Percentiles rank a stretch among this genome's conserved stretches.
Conservation (phyloP, 2,797 vertebrate genomes). For the Smutsia temminckii region DNA sequence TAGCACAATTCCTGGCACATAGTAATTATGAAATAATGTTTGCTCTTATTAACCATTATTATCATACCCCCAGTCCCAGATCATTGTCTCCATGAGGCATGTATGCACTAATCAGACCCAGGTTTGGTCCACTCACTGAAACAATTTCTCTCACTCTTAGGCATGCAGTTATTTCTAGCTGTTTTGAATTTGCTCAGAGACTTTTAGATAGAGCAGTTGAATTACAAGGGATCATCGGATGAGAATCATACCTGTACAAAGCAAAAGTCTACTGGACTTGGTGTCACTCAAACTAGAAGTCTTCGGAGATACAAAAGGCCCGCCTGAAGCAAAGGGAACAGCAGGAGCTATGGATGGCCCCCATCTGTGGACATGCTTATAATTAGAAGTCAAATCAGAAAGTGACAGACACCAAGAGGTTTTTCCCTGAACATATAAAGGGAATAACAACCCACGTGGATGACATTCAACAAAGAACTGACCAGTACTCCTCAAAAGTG, state of each 20-base stretch:
- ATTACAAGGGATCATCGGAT: not conserved
- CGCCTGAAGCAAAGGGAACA: not conserved
- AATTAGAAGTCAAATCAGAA: not conserved
- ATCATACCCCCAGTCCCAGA: not conserved
- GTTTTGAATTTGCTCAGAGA: constrained; percentile 41
- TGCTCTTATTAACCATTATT: constrained; percentile 29
- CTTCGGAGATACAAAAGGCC: not conserved
- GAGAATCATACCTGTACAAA: not conserved
- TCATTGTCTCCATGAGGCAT: constrained; percentile 36
- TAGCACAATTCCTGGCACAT: not conserved
- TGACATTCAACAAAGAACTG: not conserved
- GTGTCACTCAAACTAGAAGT: not conserved
- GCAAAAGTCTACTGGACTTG: not conserved
- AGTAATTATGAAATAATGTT: constrained; percentile 41
- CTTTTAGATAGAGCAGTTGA: not conserved
- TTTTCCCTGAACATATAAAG: not conserved
- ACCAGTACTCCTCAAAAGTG: not conserved
- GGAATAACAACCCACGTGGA: not conserved
- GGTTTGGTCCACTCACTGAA: not conserved
- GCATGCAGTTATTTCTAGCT: constrained; percentile 43
- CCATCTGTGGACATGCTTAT: not conserved
- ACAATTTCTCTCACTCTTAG: constrained; percentile 11
- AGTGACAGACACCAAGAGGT: not conserved
- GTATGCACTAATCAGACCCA: constrained; percentile 59
- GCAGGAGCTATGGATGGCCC: not conserved